phyloP scores from a whole-genome alignment of 2,113 vertebrate genomes.

The Amazona guildingii region DNA sequence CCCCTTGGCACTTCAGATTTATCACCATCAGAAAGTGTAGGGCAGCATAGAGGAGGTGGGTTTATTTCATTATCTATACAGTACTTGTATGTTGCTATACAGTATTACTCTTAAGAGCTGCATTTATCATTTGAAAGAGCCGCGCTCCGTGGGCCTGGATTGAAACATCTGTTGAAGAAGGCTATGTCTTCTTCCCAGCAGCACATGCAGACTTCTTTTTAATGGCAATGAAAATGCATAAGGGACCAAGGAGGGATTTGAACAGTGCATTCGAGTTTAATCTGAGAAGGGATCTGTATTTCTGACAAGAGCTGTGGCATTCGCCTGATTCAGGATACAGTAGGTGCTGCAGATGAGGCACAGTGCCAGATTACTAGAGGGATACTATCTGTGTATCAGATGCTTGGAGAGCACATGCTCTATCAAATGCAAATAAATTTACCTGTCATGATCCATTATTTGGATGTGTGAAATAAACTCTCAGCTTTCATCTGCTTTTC shows the following conservation, averaged over 20 bases:
- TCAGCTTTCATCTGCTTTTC: not conserved
- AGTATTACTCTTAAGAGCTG: not conserved
- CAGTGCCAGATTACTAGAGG: not conserved
- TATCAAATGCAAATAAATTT: conserved; percentile 2
- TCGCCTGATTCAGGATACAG: not conserved
- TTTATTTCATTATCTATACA: not conserved
- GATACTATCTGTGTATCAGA: not conserved
- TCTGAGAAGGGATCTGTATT: not conserved
- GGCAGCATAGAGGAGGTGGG: not conserved
- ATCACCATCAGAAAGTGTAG: not conserved
- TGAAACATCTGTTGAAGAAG: not conserved
- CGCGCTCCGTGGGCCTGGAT: not conserved
- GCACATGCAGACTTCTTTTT: not conserved
- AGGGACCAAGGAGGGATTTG: not conserved
- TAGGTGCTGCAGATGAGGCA: not conserved
- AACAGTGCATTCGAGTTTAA: not conserved
- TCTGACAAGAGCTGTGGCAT: not conserved
- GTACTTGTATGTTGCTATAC: not conserved
- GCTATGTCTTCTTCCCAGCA: not conserved
- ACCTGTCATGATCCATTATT: not conserved
- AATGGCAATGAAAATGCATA: not conserved
- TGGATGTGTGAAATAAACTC: not conserved
- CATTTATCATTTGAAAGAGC: not conserved
- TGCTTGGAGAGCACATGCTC: not conserved
- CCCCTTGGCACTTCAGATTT: not conserved